phyloP scores from a whole-genome alignment of 2,888 invertebrate genomes.

The Carpatolechia fugitivella region DNA sequence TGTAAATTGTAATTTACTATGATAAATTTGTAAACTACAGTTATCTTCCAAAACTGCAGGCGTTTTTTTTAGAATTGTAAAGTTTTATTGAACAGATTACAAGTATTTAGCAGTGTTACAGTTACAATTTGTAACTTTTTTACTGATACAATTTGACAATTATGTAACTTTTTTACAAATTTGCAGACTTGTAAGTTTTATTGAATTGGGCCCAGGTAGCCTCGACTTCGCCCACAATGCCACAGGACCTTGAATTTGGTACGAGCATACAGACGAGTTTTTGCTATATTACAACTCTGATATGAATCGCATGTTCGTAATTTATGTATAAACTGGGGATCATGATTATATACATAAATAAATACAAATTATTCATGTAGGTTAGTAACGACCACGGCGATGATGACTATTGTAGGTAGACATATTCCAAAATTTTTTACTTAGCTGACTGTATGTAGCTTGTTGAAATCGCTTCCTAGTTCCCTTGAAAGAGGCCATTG shows the following conservation, averaged over 20 bases:
- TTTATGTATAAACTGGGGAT: slow-evolving; percentile 51
- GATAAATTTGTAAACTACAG: too few species aligned
- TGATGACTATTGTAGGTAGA: slow-evolving; percentile 37
- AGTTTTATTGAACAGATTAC: too few species aligned
- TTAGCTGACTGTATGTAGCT: slow-evolving; percentile 27
- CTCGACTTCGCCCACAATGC: slow-evolving; percentile 40
- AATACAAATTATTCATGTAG: slow-evolving; percentile 29
- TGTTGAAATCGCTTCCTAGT: slow-evolving; percentile 54
- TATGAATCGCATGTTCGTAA: slow-evolving; percentile 56
- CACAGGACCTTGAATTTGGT: slow-evolving; percentile 40
- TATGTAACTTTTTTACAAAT: too few species aligned
- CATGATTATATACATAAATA: slow-evolving; percentile 59
- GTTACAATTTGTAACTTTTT: too few species aligned
- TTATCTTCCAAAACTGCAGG: too few species aligned
- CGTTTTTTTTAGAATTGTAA: too few species aligned
- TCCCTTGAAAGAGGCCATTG: slow-evolving; percentile 52
- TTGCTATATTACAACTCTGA: slow-evolving; percentile 50
- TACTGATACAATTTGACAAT: too few species aligned
- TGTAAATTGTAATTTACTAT: too few species aligned
- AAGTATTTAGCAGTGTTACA: too few species aligned
- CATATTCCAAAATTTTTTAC: slow-evolving; percentile 42
- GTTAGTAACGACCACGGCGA: slow-evolving; percentile 26
- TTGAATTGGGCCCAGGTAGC: too few species aligned
- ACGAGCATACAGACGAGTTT: slow-evolving; percentile 55
- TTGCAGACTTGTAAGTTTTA: too few species aligned